Conservation (phyloP, 2,888 invertebrate genomes). For the Gordius sp. region DNA sequence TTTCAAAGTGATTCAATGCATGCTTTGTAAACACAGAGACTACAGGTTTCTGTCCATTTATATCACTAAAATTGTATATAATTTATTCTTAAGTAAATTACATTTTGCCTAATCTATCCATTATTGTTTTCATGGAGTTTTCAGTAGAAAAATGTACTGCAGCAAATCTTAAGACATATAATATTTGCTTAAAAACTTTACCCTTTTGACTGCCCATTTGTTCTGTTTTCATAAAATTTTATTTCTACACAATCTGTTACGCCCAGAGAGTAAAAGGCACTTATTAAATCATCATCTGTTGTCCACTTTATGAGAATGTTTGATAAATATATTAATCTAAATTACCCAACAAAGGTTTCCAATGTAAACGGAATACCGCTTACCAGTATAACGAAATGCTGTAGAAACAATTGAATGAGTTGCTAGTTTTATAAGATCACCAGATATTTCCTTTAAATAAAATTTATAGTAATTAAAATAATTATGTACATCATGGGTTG, state of each 20-base stretch:
- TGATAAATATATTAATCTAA: slow-evolving; percentile 18
- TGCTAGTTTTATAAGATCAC: not conserved
- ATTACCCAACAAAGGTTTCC: slow-evolving; percentile 74
- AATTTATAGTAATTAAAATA: slow-evolving; percentile 11
- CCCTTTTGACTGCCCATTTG: slow-evolving; percentile 92
- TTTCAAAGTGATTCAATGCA: slow-evolving; percentile 39
- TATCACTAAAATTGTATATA: slow-evolving; percentile 32
- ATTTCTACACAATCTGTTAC: slow-evolving; percentile 81
- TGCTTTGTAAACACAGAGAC: slow-evolving; percentile 84
- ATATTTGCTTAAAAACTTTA: slow-evolving; percentile 25
- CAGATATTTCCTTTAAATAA: not conserved
- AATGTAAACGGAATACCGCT: slow-evolving; percentile 52
- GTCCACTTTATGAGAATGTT: slow-evolving; percentile 51
- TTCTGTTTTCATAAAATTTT: slow-evolving; percentile 93
- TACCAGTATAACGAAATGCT: slow-evolving; percentile 23
- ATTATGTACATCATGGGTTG: slow-evolving; percentile 34
- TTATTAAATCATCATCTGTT: slow-evolving; percentile 75
- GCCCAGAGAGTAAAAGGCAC: slow-evolving; percentile 59
- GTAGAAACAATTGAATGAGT: slow-evolving; percentile 20
- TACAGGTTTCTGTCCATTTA: slow-evolving; percentile 76
- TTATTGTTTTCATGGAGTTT: slow-evolving; percentile 53
- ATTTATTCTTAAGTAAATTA: slow-evolving; percentile 16
- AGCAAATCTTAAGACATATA: slow-evolving; percentile 40
- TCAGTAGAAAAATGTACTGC: slow-evolving; percentile 77
- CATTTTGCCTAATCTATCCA: slow-evolving; percentile 43